phyloP scores from a whole-genome alignment of 2,113 vertebrate species.

The Eidolon helvum region DNA sequence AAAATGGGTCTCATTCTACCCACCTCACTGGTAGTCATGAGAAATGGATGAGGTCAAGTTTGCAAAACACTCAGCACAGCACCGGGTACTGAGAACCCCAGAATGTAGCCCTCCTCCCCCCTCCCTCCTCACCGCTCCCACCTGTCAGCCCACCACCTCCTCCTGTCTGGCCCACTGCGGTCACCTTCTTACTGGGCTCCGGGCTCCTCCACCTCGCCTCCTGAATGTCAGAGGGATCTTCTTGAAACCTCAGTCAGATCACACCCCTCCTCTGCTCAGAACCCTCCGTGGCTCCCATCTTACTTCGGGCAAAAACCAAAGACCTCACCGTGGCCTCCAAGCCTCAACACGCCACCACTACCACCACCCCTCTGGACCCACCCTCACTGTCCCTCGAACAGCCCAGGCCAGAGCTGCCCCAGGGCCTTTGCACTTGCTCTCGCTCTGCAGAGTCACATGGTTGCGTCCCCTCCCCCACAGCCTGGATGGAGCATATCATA shows the following conservation, averaged over 20 bases:
- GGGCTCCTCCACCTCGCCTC: background rate
- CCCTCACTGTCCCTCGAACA: background rate
- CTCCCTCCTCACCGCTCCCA: background rate
- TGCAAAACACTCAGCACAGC: background rate
- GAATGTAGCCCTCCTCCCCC: background rate
- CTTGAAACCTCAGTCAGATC: background rate
- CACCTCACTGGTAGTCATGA: background rate
- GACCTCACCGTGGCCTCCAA: background rate
- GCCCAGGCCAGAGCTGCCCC: background rate
- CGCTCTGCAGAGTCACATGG: background rate
- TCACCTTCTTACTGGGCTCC: background rate
- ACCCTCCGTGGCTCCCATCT: background rate
- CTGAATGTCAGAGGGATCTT: background rate
- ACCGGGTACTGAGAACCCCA: background rate
- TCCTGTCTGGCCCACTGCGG: background rate
- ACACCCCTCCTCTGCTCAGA: background rate
- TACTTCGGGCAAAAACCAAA: background rate
- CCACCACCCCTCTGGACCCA: background rate
- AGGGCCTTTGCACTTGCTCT: background rate
- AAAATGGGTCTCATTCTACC: background rate
- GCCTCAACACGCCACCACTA: background rate
- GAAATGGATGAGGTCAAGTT: background rate
- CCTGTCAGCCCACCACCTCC: background rate
- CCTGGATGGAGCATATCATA: background rate
- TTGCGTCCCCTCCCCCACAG: background rate